A percentile compares a stretch with the other conserved stretches of the same genome.
These are phyloP conservation scores for Brachionus angularis DNA, from an alignment of 1,140 invertebrate species.

Conservation along the genomic window DNA sequence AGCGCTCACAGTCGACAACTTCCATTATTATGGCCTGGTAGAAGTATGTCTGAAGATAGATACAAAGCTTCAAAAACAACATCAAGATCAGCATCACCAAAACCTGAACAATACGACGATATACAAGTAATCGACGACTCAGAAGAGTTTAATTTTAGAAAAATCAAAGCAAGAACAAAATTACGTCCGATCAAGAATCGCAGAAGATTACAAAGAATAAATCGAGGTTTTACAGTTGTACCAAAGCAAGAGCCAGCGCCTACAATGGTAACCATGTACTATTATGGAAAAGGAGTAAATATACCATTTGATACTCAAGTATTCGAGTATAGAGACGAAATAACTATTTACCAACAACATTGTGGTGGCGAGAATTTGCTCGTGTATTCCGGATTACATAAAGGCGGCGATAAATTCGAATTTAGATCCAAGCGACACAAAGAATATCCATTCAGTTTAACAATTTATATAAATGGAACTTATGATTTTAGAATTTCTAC, in stretches of 20 bases:
- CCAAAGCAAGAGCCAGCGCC: neutral
- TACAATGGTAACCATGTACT: slow-evolving; percentile 52
- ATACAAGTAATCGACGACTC: neutral
- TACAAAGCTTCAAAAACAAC: neutral
- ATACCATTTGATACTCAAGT: slow-evolving; percentile 32
- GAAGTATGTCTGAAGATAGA: slow-evolving; percentile 13
- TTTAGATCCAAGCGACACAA: slow-evolving; percentile 56
- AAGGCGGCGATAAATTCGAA: slow-evolving; percentile 43
- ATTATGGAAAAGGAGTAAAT: slow-evolving; percentile 52
- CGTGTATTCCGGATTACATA: slow-evolving; percentile 47
- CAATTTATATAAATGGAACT: slow-evolving; percentile 55
- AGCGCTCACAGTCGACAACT: slow-evolving; percentile 10
- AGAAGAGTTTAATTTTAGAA: no score
- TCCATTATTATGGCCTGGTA: slow-evolving; percentile 1
- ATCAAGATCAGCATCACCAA: slow-evolving; percentile 3
- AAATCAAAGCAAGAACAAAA: neutral
- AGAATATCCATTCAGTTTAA: slow-evolving; percentile 57
- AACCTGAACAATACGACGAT: neutral
- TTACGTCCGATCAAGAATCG: no score
- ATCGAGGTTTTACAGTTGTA: neutral
- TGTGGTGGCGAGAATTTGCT: slow-evolving; percentile 58
- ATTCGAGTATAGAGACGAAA: slow-evolving; percentile 48
- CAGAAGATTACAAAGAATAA: neutral
- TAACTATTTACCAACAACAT: slow-evolving; percentile 57
- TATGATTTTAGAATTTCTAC: slow-evolving; percentile 54